Percentiles rank a stretch among this genome's conserved stretches.
Conservation (phyloP, 1,140 invertebrate species). For the Cotesia vestalis region DNA sequence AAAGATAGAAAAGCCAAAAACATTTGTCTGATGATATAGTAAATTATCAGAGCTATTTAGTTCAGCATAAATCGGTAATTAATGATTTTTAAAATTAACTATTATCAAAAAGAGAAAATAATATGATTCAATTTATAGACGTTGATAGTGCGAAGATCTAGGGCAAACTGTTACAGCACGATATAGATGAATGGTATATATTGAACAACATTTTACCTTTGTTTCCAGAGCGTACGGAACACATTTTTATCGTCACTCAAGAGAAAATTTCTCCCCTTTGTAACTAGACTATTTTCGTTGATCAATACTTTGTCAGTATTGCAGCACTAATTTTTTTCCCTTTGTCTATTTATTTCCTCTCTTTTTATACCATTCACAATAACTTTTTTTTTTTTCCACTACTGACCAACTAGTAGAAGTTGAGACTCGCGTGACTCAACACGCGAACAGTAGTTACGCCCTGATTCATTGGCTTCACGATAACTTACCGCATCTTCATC, state of each 20-base stretch:
- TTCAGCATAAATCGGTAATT: no score
- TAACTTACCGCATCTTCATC: constrained; percentile 7
- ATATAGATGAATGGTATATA: constrained; percentile 1
- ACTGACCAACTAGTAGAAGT: no score
- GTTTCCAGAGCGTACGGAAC: neutral
- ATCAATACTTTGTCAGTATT: no score
- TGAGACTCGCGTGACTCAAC: neutral
- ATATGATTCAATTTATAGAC: neutral
- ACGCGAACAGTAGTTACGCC: neutral
- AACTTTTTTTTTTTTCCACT: no score
- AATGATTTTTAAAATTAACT: neutral
- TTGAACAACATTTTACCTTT: constrained; percentile 10
- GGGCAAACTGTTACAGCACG: constrained; percentile 9
- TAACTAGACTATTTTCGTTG: no score
- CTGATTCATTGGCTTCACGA: constrained; percentile 11
- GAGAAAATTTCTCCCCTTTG: no score
- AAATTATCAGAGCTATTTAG: no score
- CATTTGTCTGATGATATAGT: no score
- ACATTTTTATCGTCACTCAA: constrained; percentile 19
- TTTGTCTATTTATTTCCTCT: no score
- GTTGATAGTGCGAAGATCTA: neutral
- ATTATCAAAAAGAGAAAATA: neutral
- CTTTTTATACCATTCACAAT: no score
- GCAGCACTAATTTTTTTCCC: no score
- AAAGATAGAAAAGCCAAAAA: no score